Evolutionary conservation across 2,888 invertebrate genomes (phyloP).

Genomic region (Scaptomyza cyrtandrae): DNA sequence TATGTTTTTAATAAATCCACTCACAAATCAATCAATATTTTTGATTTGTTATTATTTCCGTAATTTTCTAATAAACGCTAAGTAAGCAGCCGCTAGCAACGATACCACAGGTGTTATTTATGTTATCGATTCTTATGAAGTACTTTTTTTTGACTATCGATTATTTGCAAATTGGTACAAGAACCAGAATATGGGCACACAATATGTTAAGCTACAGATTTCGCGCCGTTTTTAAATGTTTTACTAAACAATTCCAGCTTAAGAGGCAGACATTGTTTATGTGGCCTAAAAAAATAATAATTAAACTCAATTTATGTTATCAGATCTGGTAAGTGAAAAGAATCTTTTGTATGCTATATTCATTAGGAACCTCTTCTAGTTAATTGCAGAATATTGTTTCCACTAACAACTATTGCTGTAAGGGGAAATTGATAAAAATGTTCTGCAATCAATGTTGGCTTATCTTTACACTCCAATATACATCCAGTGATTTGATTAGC

Average conservation of each 20-base stretch:
- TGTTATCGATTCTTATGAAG: background rate
- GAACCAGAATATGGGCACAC: conserved; percentile 12
- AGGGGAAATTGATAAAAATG: background rate
- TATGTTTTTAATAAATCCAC: background rate
- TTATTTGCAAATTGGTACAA: background rate
- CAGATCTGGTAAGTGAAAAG: background rate
- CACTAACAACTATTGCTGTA: background rate
- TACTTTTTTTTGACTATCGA: background rate
- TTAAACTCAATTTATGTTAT: background rate
- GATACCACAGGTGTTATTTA: background rate
- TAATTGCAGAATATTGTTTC: background rate
- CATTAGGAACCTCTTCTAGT: too few relatives aligned
- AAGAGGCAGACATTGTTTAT: too few relatives aligned
- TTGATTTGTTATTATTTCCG: background rate
- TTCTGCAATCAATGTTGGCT: conserved; percentile 2
- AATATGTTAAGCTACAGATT: too few relatives aligned
- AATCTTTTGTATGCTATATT: too few relatives aligned
- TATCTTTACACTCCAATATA: conserved; percentile 7
- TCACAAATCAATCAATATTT: background rate
- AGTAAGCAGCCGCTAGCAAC: background rate
- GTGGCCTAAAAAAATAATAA: background rate
- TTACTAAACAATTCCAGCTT: background rate
- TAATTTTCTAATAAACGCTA: background rate
- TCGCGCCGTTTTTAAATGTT: background rate
- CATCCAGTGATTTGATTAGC: background rate